phyloP scores from a whole-genome alignment of 1,140 invertebrate species.

The Andrena cerasifolii region DNA sequence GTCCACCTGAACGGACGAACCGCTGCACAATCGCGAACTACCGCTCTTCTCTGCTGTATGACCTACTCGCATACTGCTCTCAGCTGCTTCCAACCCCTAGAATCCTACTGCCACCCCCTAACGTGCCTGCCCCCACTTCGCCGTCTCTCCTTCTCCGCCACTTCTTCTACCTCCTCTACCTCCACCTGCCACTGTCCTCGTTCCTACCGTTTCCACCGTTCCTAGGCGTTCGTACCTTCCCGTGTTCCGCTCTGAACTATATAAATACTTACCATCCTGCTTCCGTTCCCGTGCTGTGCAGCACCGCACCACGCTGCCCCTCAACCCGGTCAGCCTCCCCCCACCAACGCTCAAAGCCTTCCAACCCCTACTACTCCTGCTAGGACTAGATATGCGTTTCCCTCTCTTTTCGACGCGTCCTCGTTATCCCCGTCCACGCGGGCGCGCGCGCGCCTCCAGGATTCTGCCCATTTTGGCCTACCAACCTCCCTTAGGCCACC shows the following conservation, averaged over 20 bases:
- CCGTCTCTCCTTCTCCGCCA: constrained; percentile 23
- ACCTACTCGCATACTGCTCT: constrained; percentile 79
- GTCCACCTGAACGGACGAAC: constrained; percentile 59
- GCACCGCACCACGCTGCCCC: not conserved
- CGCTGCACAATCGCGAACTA: constrained; percentile 75
- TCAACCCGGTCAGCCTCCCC: constrained; percentile 21
- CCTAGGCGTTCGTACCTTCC: not conserved
- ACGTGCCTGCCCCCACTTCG: constrained; percentile 43
- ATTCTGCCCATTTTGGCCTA: not conserved
- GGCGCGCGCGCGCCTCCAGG: no score
- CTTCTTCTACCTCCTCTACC: constrained; percentile 7
- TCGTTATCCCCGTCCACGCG: not conserved
- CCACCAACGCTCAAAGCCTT: constrained; percentile 28
- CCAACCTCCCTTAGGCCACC: constrained; percentile 19
- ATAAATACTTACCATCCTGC: no score
- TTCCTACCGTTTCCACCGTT: constrained; percentile 33
- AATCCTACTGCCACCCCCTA: constrained; percentile 65
- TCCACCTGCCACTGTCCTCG: constrained; percentile 38
- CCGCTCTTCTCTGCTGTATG: constrained; percentile 76
- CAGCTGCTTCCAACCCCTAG: constrained; percentile 79
- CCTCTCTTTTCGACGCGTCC: not conserved
- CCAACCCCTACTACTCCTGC: not conserved
- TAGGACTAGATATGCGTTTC: not conserved
- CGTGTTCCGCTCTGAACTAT: constrained; percentile 15
- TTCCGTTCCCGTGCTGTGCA: constrained; percentile 30